These are phyloP conservation scores for Coleophora deauratella DNA, from an alignment of 2,888 invertebrate genomes.

Conservation along the genomic window DNA sequence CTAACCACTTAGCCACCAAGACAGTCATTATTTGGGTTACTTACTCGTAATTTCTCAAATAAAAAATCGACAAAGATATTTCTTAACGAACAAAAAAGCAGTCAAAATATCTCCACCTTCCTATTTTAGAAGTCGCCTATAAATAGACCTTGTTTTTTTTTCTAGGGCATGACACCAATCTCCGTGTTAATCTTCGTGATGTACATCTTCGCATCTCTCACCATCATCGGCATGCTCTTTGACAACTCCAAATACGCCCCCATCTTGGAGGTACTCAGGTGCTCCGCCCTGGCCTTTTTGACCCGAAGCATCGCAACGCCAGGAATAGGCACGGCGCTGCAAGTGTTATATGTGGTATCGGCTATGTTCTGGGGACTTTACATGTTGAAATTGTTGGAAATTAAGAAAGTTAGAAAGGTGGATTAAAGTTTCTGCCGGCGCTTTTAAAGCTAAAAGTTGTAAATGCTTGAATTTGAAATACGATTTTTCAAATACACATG, in stretches of 20 bases:
- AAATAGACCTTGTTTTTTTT: constrained; percentile 29
- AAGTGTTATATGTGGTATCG: constrained; percentile 71
- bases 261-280: constrained; percentile 77
- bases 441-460: no score
- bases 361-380: constrained; percentile 79
- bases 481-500: no score
- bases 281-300: constrained; percentile 74
- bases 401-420: constrained; percentile 50
- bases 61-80: no score
- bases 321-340: constrained; percentile 46
- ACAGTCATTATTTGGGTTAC: no score
- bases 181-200: constrained; percentile 73
- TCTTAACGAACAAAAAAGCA: no score
- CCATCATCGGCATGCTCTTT: constrained; percentile 81
- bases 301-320: constrained; percentile 52
- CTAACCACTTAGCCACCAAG: no score
- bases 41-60: no score
- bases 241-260: constrained; percentile 78
- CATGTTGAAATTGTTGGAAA: constrained; percentile 71
- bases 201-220: constrained; percentile 80
- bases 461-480: background rate
- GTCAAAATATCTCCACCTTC: no score
- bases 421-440: constrained; percentile 25
- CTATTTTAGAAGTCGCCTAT: no score
- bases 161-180: constrained; percentile 76